Conservation (phyloP, 2,888 invertebrate species). For the Macrophya annulata region DNA sequence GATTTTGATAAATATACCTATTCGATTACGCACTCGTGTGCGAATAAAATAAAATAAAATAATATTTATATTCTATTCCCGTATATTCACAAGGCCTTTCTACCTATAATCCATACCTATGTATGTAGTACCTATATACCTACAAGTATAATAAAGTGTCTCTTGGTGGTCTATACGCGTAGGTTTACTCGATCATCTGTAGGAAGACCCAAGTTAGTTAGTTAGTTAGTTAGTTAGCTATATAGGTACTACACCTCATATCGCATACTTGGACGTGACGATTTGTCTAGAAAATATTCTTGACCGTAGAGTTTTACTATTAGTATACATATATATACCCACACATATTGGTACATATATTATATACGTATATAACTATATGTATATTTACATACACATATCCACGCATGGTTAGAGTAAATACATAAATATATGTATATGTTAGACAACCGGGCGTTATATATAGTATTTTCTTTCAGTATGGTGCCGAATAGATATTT, state of each 20-base stretch:
- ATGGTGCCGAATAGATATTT: not conserved
- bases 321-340: not conserved
- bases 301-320: not conserved
- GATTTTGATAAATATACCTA: not conserved
- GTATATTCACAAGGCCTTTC: slow-evolving; percentile 19
- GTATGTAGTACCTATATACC: not conserved
- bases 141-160: not conserved
- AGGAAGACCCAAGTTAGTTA: not conserved
- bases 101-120: not conserved
- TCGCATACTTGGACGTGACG: slow-evolving; percentile 12
- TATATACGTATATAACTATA: not conserved
- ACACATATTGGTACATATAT: not conserved
- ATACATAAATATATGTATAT: not conserved
- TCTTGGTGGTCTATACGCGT: slow-evolving; percentile 19
- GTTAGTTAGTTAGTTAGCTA: too few relatives aligned
- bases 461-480: not conserved
- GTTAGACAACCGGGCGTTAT: not conserved
- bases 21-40: not conserved
- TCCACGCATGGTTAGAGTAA: not conserved
- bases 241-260: not conserved
- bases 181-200: slow-evolving; percentile 21
- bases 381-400: not conserved
- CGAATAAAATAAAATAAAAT: not conserved
- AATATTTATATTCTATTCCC: slow-evolving; percentile 33
- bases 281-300: slow-evolving; percentile 12